A percentile compares a stretch with the other conserved stretches of the same genome.
Conservation (phyloP, 2,888 invertebrate species). For the Chrysomela aeneicollis region DNA sequence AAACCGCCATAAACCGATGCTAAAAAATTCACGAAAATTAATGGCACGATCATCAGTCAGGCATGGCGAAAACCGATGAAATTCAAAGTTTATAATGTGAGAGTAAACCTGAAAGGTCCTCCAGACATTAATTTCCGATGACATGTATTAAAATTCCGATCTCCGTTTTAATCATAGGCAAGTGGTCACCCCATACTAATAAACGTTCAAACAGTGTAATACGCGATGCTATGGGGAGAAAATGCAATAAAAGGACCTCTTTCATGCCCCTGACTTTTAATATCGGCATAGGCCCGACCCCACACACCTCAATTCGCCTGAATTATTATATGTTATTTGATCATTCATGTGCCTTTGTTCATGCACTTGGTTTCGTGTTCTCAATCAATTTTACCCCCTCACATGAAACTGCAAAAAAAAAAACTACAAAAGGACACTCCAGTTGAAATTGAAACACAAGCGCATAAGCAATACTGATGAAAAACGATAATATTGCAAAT, state of each 20-base stretch:
- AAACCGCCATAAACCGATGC: not conserved
- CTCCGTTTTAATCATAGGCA: constrained; percentile 57
- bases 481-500: no score
- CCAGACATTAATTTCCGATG: constrained; percentile 56
- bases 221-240: constrained; percentile 48
- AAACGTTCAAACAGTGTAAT: constrained; percentile 58
- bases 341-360: constrained; percentile 28
- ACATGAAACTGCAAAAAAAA: not conserved
- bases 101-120: constrained; percentile 21
- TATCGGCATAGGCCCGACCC: constrained; percentile 34
- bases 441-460: not conserved
- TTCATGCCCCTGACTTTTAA: constrained; percentile 40
- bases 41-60: constrained; percentile 28
- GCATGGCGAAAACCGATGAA: constrained; percentile 31
- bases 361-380: constrained; percentile 5
- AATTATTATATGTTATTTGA: constrained; percentile 34
- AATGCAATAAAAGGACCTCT: constrained; percentile 44
- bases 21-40: constrained; percentile 34
- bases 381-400: not conserved
- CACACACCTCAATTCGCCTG: constrained; percentile 35
- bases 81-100: constrained; percentile 33
- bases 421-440: not conserved
- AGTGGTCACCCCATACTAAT: constrained; percentile 59
- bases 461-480: not conserved
- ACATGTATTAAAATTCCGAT: constrained; percentile 59